Evolutionary conservation across 2,113 vertebrate species (phyloP), one percentile per base, ranked within the genome.

Genomic region (Tachysurus fulvidraco): DNA sequence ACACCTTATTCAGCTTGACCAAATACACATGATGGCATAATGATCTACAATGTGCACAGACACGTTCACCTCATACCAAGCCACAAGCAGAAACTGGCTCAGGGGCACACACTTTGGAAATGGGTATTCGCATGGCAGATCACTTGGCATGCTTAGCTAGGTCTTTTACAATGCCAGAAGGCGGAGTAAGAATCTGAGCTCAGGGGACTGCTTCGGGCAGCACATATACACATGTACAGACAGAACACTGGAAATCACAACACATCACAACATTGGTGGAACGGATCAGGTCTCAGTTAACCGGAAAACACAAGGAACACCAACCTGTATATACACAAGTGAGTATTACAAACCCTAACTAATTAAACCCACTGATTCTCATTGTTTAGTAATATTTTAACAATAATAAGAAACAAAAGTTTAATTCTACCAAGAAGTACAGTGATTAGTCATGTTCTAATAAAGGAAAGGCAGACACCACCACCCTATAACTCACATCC

Each of bases 41-140:
- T 28, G 41, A 50, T 86, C 71, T 65, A 52, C 57, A 30, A 50
- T 67, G 57, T 83, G 86, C 73, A 87, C 81, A 81, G 77, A 85
- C 87, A 80, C 36, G 87, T 41, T 65, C 54, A 71, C 59, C 60
- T 80, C 81, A 83, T 81, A 84, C 65, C 88, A 84, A 80, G 36
- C 16, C 36, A 57, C 79, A 54, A 12, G 69, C 64, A 62, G 60
- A 59, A 36, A 83, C 78, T 81, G 52, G 69, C 83, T 54, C 23
- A 25, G 17, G 59, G 79, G 14, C 44, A 54, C 41, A 69, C 81
- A 67, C 76, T 17, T 36, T 60, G 71, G n/a, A 85, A 81, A 76
- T 52, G 25, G 55, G 41, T 25, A 78, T 78, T 78, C 64, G 50
- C 60, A 74, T 62, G 83, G 88, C 74, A 85, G 14, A 55, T 55